Base-by-base conservation (phyloP, 2,888 invertebrate genomes). In the Tricholauxania praeusta region DNA sequence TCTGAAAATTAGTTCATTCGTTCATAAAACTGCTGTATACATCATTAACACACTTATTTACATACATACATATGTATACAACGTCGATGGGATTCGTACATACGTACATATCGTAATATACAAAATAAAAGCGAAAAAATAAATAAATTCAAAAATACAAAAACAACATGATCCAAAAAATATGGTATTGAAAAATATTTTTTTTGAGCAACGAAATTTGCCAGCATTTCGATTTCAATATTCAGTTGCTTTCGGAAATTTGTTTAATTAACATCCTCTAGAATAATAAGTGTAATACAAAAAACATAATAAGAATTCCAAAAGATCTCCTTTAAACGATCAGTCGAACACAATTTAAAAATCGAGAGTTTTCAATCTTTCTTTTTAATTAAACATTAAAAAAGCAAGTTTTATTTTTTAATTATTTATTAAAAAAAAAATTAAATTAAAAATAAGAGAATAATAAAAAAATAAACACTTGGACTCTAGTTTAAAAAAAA, bases 171-270 rank as follows among this genome's bases (percentile, higher is more conserved):
- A 67, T 66, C 32, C 51, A 53, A 70, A 66, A 62, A 52, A 70
- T 70, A 49, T 70, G 70, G 63, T 70, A 70, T 71, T 70, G 62
- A 74, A 76, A 74, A 75, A 55, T 53, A 39, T 70, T 70, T 62
- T 73, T 51, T 73, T 75, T 59, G 47, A 63, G 51, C 68, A 71
- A 72, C 63, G 82, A 82, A 83, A 83, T 83, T 83, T 78, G 83
- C 81, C 80, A 84, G 82, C 78, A 79, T 80, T 82, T 81, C 78
- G 80, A 84, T 80, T 82, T 83, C 55, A 76, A 82, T 81, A 83
- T 84, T 82, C 86, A 87, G 87, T 87, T 87, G 87, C 86, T 87
- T 87, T 86, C 87, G 87, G 87, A 86, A 87, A 86, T 85, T 86
- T 87, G 87, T 85, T 85, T 86, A 84, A 86, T 84, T 83, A 85